These are phyloP conservation scores for Agapetus fuscipes DNA, from an alignment of 2,888 invertebrate species.

Conservation along the genomic window DNA sequence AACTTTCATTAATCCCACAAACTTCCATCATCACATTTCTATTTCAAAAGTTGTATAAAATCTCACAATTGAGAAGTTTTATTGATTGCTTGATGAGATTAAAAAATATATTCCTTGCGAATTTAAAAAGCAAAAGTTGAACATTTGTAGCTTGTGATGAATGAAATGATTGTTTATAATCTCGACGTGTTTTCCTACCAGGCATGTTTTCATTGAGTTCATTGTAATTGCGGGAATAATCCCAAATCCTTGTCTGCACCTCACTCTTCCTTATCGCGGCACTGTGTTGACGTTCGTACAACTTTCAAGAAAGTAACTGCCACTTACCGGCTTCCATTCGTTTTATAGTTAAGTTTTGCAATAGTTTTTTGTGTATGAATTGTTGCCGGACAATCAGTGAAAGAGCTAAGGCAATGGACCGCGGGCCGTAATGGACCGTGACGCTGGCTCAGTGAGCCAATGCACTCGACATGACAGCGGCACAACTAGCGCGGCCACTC, in stretches of 20 bases:
- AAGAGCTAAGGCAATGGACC: constrained; percentile 19
- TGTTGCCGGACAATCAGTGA: constrained; percentile 17
- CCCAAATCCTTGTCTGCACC: constrained; percentile 11
- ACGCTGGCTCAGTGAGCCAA: constrained; percentile 11
- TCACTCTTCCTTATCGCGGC: constrained; percentile 3
- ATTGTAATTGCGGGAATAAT: constrained; percentile 9
- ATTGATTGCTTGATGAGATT: too few relatives aligned
- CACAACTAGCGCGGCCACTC: too few relatives aligned
- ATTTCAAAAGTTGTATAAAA: too few relatives aligned
- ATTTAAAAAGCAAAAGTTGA: too few relatives aligned
- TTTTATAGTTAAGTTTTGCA: constrained; percentile 22
- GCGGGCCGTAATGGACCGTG: constrained; percentile 18
- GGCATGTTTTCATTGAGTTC: background rate
- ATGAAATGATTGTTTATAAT: too few relatives aligned
- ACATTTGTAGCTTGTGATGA: too few relatives aligned
- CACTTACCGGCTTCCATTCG: constrained; percentile 11
- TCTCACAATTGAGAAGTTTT: too few relatives aligned
- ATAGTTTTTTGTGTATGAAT: constrained; percentile 13
- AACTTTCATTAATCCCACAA: too few relatives aligned
- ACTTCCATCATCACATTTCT: too few relatives aligned
- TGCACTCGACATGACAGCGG: constrained; percentile 7
- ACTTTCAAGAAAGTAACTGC: constrained; percentile 22
- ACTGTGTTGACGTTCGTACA: constrained; percentile 11
- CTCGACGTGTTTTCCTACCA: too few relatives aligned
- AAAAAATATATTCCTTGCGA: too few relatives aligned